Conservation (phyloP, 2,113 vertebrate genomes). For the Colaptes auratus region DNA sequence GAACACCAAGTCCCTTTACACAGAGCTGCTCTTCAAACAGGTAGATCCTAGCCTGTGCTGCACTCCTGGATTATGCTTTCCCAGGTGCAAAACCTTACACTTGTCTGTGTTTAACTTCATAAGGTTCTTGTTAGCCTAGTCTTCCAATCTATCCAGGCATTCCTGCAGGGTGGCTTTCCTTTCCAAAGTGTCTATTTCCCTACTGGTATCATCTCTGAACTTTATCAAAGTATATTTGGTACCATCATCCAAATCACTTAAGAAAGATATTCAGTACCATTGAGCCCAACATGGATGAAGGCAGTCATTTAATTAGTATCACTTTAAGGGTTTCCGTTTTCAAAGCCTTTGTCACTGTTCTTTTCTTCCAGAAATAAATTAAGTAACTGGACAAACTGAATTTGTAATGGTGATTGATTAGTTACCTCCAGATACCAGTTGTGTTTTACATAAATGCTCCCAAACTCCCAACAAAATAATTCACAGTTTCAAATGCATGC, state of each 20-base stretch:
- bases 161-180: too few relatives aligned
- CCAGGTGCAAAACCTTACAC: too few relatives aligned
- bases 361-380: background rate
- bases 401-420: background rate
- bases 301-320: background rate
- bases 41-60: background rate
- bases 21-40: background rate
- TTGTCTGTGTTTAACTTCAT: too few relatives aligned
- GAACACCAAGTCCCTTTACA: background rate
- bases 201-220: background rate
- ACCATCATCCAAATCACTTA: background rate
- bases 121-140: too few relatives aligned
- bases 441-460: background rate
- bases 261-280: background rate
- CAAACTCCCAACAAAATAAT: background rate
- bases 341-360: background rate
- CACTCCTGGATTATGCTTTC: too few relatives aligned
- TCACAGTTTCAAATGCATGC: background rate
- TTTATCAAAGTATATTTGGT: background rate
- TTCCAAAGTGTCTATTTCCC: too few relatives aligned
- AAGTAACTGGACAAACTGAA: background rate
- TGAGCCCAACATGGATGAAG: background rate
- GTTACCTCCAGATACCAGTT: background rate
- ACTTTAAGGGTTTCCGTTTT: background rate
- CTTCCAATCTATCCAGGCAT: too few relatives aligned